Evolutionary conservation across 2,113 vertebrate species (phyloP).

Genomic region (Ptilorrhoa leucosticta): DNA sequence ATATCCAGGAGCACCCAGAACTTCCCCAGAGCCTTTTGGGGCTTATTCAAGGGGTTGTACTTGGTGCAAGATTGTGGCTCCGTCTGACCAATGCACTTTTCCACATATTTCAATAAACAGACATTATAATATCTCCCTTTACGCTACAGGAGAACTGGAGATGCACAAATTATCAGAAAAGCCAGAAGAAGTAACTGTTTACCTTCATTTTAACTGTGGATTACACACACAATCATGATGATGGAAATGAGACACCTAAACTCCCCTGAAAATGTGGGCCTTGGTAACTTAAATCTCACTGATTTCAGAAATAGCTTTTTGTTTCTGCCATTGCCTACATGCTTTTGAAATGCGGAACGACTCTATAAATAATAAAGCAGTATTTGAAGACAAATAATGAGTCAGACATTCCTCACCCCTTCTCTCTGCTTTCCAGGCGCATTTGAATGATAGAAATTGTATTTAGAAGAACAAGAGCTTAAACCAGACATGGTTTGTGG

Average conservation of each 20-base stretch:
- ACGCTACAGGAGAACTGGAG: not conserved
- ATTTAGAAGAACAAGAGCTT: not conserved
- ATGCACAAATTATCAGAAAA: not conserved
- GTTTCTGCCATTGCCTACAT: not conserved
- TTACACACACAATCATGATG: not conserved
- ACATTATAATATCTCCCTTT: not conserved
- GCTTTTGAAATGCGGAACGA: not conserved
- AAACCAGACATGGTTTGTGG: not conserved
- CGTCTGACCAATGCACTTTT: not conserved
- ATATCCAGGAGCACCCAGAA: not conserved
- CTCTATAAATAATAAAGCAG: conserved; percentile 13
- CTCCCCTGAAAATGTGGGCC: not conserved
- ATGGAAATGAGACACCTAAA: not conserved
- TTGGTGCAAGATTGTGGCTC: not conserved
- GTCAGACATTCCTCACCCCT: not conserved
- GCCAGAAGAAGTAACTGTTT: not conserved
- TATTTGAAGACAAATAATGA: conserved; percentile 34
- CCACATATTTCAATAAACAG: not conserved
- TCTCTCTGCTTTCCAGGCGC: not conserved
- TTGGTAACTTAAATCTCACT: not conserved
- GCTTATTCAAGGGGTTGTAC: not conserved
- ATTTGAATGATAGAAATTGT: not conserved
- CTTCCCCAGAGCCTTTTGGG: not conserved
- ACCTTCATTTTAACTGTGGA: not conserved
- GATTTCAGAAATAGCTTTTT: not conserved